phyloP scores from a whole-genome alignment of 1,140 invertebrate genomes.

The Aphidius ervi region DNA sequence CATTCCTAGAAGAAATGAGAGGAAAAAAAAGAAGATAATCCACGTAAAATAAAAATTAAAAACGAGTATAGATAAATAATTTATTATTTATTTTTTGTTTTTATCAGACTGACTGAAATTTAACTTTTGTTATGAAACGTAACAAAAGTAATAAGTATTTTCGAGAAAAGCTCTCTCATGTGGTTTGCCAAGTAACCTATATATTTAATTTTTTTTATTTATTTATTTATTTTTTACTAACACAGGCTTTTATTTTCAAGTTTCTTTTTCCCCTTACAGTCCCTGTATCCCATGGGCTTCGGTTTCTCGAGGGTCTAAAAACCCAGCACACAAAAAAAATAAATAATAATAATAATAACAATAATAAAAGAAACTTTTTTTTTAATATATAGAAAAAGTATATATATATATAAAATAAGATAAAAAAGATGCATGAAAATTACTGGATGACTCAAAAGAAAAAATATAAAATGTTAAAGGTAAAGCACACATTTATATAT shows the following conservation, averaged over 20 bases:
- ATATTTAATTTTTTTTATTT: not conserved
- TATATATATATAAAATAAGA: not conserved
- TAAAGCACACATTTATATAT: not conserved
- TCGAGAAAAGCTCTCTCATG: slow-evolving; percentile 18
- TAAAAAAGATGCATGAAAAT: slow-evolving; percentile 10
- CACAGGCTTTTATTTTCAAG: slow-evolving; percentile 5
- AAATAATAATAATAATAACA: no score
- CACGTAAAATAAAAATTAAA: no score
- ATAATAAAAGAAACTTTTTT: no score
- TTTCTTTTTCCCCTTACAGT: not conserved
- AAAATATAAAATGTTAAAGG: not conserved
- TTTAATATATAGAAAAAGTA: no score
- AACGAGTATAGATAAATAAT: no score
- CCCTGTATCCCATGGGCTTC: not conserved
- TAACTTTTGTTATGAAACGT: no score
- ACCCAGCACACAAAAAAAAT: no score
- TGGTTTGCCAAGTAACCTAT: slow-evolving; percentile 19
- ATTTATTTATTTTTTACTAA: not conserved
- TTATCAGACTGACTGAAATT: no score
- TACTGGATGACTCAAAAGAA: slow-evolving; percentile 1
- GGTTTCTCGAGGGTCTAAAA: not conserved
- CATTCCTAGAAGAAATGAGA: no score
- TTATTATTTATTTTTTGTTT: no score
- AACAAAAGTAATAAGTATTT: no score
- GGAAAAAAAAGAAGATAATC: no score